These are phyloP conservation scores for Chrysemys picta DNA, from an alignment of 2,113 vertebrate genomes.

Conservation along the genomic window DNA sequence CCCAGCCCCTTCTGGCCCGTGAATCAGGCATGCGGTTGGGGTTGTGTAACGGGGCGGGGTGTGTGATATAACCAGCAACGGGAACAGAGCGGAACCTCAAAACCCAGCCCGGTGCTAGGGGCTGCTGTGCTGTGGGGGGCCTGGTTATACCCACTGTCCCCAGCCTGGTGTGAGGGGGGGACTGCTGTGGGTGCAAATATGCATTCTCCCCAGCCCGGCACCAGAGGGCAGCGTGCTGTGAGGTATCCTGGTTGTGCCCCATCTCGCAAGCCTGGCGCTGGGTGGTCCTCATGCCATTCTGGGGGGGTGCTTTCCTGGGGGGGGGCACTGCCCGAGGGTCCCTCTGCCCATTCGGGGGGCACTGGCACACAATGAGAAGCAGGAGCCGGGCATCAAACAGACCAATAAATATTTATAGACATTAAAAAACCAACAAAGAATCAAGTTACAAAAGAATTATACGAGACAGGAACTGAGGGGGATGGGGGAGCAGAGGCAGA, in stretches of 20 bases:
- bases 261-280: neutral
- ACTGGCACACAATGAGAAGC: neutral
- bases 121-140: too few relatives aligned
- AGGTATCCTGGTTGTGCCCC: neutral
- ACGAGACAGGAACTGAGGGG: neutral
- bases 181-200: too few relatives aligned
- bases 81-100: neutral
- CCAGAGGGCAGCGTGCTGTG: too few relatives aligned
- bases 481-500: neutral
- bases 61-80: neutral
- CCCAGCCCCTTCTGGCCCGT: neutral
- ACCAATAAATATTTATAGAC: constrained; percentile 28
- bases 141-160: too few relatives aligned
- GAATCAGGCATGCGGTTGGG: neutral
- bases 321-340: too few relatives aligned
- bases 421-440: neutral
- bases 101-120: neutral
- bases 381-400: neutral
- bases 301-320: neutral
- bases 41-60: neutral
- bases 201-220: neutral
- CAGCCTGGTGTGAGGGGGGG: too few relatives aligned
- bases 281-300: neutral
- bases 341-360: neutral
- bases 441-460: neutral